Evolutionary conservation across 1,140 invertebrate species (phyloP).

Genomic region (Anoplolepis gracilipes): DNA sequence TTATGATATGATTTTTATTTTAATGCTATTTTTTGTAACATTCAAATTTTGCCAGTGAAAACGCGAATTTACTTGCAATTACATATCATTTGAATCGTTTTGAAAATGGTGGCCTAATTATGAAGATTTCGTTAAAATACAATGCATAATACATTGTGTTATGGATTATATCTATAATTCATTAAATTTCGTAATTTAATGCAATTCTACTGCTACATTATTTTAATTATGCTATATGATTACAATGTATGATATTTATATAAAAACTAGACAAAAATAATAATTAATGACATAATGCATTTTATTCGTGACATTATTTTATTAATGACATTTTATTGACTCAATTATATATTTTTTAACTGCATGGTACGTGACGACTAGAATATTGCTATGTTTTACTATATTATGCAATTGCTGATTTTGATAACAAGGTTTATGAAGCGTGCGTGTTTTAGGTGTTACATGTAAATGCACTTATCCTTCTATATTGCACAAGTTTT

Average conservation of each 20-base stretch:
- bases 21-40: not conserved
- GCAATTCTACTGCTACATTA: not conserved
- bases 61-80: not conserved
- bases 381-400: not conserved
- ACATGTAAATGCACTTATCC: conserved; percentile 1
- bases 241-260: not conserved
- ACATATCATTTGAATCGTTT: not conserved
- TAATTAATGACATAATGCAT: conserved; percentile 18
- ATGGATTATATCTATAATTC: not conserved
- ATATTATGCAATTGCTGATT: not conserved
- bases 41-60: not conserved
- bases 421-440: conserved; percentile 17
- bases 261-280: conserved; percentile 4
- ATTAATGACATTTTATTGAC: not conserved
- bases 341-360: not conserved
- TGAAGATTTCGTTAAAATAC: conserved; percentile 26
- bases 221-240: conserved; percentile 1
- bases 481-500: conserved; percentile 21
- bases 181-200: conserved; percentile 38
- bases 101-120: conserved; percentile 5
- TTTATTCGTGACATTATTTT: not conserved
- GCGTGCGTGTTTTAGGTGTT: too few species aligned
- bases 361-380: not conserved
- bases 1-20: conserved; percentile 3
- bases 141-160: not conserved